These are phyloP conservation scores for Craterocephalus amniculus DNA, from an alignment of 2,797 vertebrate genomes.

Conservation along the genomic window DNA sequence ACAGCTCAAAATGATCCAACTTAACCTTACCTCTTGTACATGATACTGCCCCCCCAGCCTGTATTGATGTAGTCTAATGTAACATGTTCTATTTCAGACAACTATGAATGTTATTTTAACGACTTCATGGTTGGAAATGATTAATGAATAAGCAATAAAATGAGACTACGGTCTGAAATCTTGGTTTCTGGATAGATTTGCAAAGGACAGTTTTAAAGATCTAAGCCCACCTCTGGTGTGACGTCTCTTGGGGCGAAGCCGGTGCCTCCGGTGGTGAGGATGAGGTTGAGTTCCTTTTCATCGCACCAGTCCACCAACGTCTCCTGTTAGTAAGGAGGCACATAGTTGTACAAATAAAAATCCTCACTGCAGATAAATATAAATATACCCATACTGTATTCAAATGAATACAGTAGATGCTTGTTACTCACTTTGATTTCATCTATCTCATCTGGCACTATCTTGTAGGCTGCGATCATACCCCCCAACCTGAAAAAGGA, in stretches of 20 bases:
- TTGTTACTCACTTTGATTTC: conserved; percentile 93
- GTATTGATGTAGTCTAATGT: conserved; percentile 2
- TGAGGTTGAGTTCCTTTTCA: conserved; percentile 99
- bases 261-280: conserved; percentile 97
- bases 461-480: conserved; percentile 97
- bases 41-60: neutral
- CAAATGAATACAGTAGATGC: neutral
- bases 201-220: neutral
- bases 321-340: conserved; percentile 82
- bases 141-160: conserved; percentile 15
- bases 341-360: conserved; percentile 6
- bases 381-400: neutral
- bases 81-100: conserved; percentile 19
- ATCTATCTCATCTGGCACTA: conserved; percentile 98
- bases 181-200: neutral
- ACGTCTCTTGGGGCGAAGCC: conserved; percentile 98
- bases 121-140: conserved; percentile 2
- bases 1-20: neutral
- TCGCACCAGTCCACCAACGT: conserved; percentile 99
- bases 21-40: conserved; percentile 6
- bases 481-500: conserved; percentile 92
- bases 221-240: conserved; percentile 91
- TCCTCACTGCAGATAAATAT: neutral
- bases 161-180: neutral
- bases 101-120: conserved; percentile 5